Base-by-base conservation (phyloP, 2,113 vertebrate species). In the Triplophysa dalaica region DNA sequence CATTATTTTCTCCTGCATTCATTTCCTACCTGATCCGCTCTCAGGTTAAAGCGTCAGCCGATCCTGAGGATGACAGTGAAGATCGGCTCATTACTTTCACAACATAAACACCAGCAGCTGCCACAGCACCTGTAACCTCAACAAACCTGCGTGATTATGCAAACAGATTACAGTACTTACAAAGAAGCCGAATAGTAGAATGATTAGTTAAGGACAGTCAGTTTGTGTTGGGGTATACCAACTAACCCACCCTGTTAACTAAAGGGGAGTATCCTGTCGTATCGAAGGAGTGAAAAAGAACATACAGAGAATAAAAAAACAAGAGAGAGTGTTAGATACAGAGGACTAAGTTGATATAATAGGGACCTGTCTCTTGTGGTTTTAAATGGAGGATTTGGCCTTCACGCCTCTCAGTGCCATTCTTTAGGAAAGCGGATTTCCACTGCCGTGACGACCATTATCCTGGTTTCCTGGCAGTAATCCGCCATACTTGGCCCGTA, bases 401-500 rank as follows among this genome's bases (percentile, higher is more conserved):
- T 85, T 83, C 81, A 85, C 62, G 78, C 84, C 52, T 85, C 70
- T 80, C 84, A 70, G 73, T 64, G 64, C 48, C 75, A 58, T 69
- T 81, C 78, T 85, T 81, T 70, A 81, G 78, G 81, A 83, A 83
- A 85, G 81, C 81, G 81, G 84, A 85, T 85, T 83, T 79, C 78
- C 65, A 54, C 70, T 56, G 60, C 68, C 61, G 70, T 75, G 75
- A 81, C 67, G 81, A n/a, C 84, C 81, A 83, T 85, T 85, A 85
- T 85, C 84, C 84, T 50, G 64, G 78, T 56, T 78, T 72, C 79
- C 65, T 74, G 78, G 75, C 64, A 69, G 75, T 83, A 83, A 83
- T 83, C 84, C 78, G 58, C 60, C 75, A 78, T 79, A 70, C 62
- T 78, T 48, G 78, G 63, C 62, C 50, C 67, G 63, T 85, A 85